These are phyloP conservation scores for Dolichopus griseipennis DNA, from an alignment of 2,888 invertebrate species.

Conservation along the genomic window DNA sequence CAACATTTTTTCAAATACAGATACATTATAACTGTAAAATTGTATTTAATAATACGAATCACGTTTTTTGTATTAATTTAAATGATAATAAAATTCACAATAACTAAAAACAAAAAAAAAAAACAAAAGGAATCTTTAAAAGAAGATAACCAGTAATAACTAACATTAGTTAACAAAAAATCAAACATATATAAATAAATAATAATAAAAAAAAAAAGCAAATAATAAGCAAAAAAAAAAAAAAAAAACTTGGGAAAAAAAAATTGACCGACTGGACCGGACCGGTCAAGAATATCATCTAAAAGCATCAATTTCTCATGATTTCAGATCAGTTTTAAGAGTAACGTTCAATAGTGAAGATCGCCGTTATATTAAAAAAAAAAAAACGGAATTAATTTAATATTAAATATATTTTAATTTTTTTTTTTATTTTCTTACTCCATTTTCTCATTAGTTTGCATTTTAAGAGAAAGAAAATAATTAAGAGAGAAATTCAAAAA, in stretches of 20 bases:
- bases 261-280: neutral
- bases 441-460: no score
- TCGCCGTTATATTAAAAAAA: neutral
- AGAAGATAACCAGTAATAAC: neutral
- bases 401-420: no score
- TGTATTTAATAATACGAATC: no score
- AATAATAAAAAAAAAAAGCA: neutral
- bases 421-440: no score
- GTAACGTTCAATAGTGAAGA: neutral
- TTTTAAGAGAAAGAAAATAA: neutral
- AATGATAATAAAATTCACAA: no score
- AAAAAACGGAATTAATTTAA: no score
- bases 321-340: neutral
- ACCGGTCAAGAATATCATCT: constrained; percentile 1
- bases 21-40: no score
- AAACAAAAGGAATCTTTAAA: neutral
- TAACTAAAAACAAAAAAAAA: no score
- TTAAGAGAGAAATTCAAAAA: no score
- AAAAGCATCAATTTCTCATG: neutral
- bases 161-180: no score
- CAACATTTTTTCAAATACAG: no score
- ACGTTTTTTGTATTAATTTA: no score
- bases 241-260: neutral
- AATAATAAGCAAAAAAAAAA: neutral
- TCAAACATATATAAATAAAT: neutral